Base-by-base conservation (phyloP, 23 tunicate species). In the Clavelina lepadiformis region DNA sequence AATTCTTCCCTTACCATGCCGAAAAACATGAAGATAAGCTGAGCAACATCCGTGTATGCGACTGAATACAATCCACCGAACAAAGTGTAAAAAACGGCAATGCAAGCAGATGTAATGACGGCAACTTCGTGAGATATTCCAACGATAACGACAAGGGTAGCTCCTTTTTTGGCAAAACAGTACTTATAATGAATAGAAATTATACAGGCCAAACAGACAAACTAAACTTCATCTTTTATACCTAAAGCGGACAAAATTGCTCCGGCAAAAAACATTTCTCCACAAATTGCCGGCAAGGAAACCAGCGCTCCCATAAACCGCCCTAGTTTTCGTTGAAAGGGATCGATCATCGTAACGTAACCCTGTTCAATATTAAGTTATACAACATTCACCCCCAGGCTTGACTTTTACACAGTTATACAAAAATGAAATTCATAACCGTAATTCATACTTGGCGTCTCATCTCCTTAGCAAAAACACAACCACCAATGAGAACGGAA, bases 321-420 rank as follows among this genome's bases (percentile, higher is more conserved):
- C 5, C 94, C 94, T 0, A 85, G 56, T 63, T 82, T 79, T 38
- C 66, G 31, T 67, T 85, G 94, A 27, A 85, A 41, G 1, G 94
- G 94, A 71, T 85, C 94, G 31, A 85, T 28, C 94, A 85, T 85
- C 29, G 94, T 85, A 5, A 85, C 61, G 72, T 73, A 85, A 5
- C 73, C 79, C 84, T 72, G 64, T 2, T 31, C 6, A 58, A 26
- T 7, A 7, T 8, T 27, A 61, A 26, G 11, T 31, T 61, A 8
- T 61, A 15, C 13, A 29, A 61, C 56, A 28, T 27, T 8, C 8
- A 31, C 11, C 8, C 8, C 24, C 8, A 19, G 11, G 18, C 15
- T 33, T 28, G 20, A 61, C 68, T 61, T 28, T 31, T 61, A 11
- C 13, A 27, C 7, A 15, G 13, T 15, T 11, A 61, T 61, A 36